These are phyloP conservation scores for Pheosia tremula DNA, from an alignment of 2,888 invertebrate species.

Conservation along the genomic window DNA sequence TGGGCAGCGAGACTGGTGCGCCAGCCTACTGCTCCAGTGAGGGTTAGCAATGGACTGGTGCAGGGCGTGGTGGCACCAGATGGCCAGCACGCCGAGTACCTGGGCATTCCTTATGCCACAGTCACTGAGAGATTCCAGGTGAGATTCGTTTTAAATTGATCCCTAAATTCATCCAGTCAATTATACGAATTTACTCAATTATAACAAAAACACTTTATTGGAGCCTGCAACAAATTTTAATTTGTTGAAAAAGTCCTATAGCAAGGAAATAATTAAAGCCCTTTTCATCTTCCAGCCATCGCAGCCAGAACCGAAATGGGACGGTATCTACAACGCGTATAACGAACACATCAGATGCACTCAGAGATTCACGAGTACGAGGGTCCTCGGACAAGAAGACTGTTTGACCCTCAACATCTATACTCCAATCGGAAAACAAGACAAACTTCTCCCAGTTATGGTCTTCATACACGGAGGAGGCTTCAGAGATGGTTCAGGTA, in stretches of 20 bases:
- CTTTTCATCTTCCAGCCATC: conserved; percentile 55
- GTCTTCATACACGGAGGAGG: conserved; percentile 78
- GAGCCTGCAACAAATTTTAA: neutral
- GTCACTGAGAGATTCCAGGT: conserved; percentile 64
- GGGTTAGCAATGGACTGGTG: conserved; percentile 51
- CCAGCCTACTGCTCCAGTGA: conserved; percentile 58
- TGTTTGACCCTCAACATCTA: conserved; percentile 72
- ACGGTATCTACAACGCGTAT: conserved; percentile 58
- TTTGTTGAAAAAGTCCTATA: neutral
- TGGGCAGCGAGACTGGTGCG: conserved; percentile 60
- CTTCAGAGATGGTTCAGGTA: conserved; percentile 70
- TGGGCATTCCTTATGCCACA: conserved; percentile 67
- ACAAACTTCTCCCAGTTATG: conserved; percentile 64
- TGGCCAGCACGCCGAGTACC: conserved; percentile 57
- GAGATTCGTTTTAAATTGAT: conserved; percentile 1
- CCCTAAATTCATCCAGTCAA: too few species aligned
- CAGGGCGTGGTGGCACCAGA: conserved; percentile 56
- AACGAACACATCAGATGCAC: conserved; percentile 67
- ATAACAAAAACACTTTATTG: neutral
- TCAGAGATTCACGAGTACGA: conserved; percentile 58
- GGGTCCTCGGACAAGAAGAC: conserved; percentile 62
- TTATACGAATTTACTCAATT: too few species aligned
- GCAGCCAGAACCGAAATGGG: conserved; percentile 57
- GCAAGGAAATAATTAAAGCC: neutral
- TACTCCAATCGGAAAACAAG: conserved; percentile 48